Evolutionary conservation across 2,888 invertebrate species (phyloP).

Genomic region (Brachypterus glaber): DNA sequence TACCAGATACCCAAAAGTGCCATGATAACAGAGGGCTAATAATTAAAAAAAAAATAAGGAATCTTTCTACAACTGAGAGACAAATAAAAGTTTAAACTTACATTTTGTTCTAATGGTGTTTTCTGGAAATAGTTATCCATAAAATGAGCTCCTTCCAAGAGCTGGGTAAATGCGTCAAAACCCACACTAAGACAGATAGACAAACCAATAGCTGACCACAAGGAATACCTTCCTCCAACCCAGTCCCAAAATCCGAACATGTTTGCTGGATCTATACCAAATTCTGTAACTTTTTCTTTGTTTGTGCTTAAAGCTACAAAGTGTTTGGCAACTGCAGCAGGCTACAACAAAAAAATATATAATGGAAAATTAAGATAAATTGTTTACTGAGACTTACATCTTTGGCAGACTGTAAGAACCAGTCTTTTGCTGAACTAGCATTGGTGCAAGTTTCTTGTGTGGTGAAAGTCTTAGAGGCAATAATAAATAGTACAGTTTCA

Average conservation of each 20-base stretch:
- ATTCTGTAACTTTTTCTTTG: constrained; percentile 83
- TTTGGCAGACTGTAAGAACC: constrained; percentile 82
- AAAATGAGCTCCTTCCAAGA: constrained; percentile 83
- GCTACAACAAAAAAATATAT: constrained; percentile 41
- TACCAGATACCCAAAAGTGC: constrained; percentile 93
- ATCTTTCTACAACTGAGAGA: constrained; percentile 2
- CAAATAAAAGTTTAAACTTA: constrained; percentile 40
- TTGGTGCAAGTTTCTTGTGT: constrained; percentile 99
- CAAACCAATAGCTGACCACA: constrained; percentile 99
- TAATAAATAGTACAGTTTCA: constrained; percentile 93
- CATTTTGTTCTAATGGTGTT: constrained; percentile 85
- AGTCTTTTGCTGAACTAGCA: constrained; percentile 92
- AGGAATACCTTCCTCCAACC: constrained; percentile 95
- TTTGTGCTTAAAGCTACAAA: constrained; percentile 99
- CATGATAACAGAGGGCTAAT: constrained; percentile 82
- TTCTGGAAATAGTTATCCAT: constrained; percentile 90
- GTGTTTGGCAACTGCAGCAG: constrained; percentile 83
- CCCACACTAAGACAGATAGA: constrained; percentile 91
- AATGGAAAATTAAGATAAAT: neutral
- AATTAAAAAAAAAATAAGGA: constrained; percentile 19
- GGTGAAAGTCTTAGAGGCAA: constrained; percentile 98
- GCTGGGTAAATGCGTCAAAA: constrained; percentile 86
- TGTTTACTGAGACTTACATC: constrained; percentile 52
- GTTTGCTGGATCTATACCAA: constrained; percentile 93
- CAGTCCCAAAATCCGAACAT: constrained; percentile 99